Evolutionary conservation across 2,888 invertebrate species (phyloP), one percentile per base, ranked within the genome.

Genomic region (Polydrusus tereticollis): DNA sequence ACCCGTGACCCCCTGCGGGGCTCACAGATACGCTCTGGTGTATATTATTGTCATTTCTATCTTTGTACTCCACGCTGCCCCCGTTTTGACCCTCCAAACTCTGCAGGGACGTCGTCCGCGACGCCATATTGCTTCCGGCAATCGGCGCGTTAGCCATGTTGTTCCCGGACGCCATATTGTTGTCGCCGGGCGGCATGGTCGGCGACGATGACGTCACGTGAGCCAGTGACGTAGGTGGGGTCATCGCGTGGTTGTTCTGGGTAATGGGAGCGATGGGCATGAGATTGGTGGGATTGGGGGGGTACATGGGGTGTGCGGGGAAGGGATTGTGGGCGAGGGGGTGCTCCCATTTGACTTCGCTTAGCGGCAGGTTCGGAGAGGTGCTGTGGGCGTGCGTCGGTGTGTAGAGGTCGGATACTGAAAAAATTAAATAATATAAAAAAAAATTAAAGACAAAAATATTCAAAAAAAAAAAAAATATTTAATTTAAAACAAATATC

Each of bases 211-310:
- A 55, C 21, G 74, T 70, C 29, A 73, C 59, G 63, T 52, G 2
- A 45, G 45, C 23, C 10, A 58, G 43, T 16, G 70, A 64, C 26
- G 85, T 74, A 0, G 85, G 76, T 8, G 82, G 79, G 23, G 85
- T 81, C 69, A 84, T 85, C 2, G 58, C 47, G 59, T 67, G 67
- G 20, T 21, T 36, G 12, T 23, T 50, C 36, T 69, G 73, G 63
- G 59, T 69, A 38, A 88, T 83, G 78, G 91, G 91, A 0, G 85
- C 78, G 0, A 86, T 78, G 5, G 86, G 83, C 73, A 87, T 82
- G 26, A 86, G 76, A 71, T 86, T 85, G 20, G 82, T 77, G 0
- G 84, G 78, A 38, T 67, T 77, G 0, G 83, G 71, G 0, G 86
- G 83, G 50, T 85, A 84, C 7, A 86, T 83, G 12, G 86, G 81